These are phyloP conservation scores for Gallinago jamesoni DNA, from an alignment of 2,113 vertebrate genomes.

Conservation along the genomic window DNA sequence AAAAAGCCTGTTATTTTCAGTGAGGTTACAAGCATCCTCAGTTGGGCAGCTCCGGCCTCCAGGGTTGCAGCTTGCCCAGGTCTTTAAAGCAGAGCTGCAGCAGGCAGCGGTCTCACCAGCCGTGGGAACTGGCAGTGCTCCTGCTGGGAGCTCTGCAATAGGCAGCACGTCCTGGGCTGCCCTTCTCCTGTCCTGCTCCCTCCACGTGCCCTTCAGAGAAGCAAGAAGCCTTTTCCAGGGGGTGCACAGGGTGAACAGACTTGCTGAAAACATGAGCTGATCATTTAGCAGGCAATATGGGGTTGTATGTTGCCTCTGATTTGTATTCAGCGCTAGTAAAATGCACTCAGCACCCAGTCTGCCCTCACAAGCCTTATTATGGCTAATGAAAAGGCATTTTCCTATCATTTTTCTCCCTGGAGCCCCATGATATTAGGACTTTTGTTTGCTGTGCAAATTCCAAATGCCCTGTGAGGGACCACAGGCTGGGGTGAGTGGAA, in stretches of 20 bases:
- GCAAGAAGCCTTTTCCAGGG: not conserved
- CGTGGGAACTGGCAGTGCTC: constrained; percentile 35
- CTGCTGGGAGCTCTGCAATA: not conserved
- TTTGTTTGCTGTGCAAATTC: not conserved
- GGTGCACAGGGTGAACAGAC: not conserved
- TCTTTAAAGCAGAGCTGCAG: not conserved
- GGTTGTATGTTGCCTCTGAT: not conserved
- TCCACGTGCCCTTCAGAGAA: not conserved
- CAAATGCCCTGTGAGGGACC: not conserved
- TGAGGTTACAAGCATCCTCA: not conserved
- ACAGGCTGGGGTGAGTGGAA: not conserved
- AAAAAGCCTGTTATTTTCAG: constrained; percentile 3
- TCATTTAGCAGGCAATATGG: not conserved
- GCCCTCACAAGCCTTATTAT: not conserved
- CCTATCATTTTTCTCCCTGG: not conserved
- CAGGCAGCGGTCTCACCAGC: not conserved
- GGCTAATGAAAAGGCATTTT: not conserved
- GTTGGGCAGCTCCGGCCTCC: not conserved
- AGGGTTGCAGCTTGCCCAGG: not conserved
- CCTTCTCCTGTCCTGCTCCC: not conserved
- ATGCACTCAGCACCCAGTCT: not conserved
- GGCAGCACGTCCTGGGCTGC: constrained; percentile 14
- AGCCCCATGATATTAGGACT: not conserved
- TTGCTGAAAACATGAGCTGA: not conserved
- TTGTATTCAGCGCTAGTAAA: not conserved